Base-by-base conservation (phyloP, 2,113 vertebrate species). In the Nanorana parkeri region DNA sequence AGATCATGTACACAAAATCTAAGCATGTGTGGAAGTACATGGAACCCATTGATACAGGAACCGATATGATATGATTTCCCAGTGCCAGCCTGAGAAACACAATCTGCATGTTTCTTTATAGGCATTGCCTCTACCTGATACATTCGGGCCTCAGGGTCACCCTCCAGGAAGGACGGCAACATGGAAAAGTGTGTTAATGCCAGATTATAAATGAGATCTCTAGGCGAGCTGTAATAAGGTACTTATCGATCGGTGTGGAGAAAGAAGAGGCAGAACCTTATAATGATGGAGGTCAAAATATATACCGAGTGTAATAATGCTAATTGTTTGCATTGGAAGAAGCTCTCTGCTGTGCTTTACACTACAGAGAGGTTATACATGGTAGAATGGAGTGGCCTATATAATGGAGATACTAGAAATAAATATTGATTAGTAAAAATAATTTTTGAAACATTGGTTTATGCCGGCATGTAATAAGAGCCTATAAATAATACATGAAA, bases 141-240 rank as follows among this genome's bases (percentile, higher is more conserved):
- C 19, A 26, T 23, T 26, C 23, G 23, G 52, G 41, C 36, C 21
- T 21, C 24, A 11, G 47, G 2, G 17, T 51, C 15, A n/a, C 51
- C n/a, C 67, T 52, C 68, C 23, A 19, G 21, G 17, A 26, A 52
- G 16, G 21, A 17, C 4, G 47, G 17, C 47, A 54, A 2, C 13
- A 17, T 1, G 23, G 16, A 71, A 71, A 71, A 7, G 3, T 16
- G 26, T 17, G 51, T 54, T 20, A 72, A 20, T 8, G 13, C 51
- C 28, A 54, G 3, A 56, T 73, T 56, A 76, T 41, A 76, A 76
- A 61, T 61, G 32, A 24, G 73, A 61, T 63, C 61, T 76, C 60
- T 56, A 76, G 29, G 56, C 41, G 32, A 36, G 2, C 55, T 3
- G 32, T 63, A 76, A 76, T 51, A 63, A 41, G 73, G 61, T 76